Conservation (phyloP, 2,888 invertebrate species). For the Cotesia congregata region DNA sequence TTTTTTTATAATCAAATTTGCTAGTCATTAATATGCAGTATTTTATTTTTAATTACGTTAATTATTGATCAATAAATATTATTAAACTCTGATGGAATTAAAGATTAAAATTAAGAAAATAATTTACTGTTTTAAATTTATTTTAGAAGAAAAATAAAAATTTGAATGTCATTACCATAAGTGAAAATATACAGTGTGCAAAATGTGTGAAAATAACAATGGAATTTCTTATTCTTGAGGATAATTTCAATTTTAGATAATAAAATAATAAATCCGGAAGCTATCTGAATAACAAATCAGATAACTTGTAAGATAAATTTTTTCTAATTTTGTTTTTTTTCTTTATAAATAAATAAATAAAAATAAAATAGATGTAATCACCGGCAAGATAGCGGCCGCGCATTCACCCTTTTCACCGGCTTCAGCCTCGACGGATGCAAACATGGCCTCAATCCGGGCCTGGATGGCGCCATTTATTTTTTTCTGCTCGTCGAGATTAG, state of each 20-base stretch:
- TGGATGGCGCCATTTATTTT: conserved; percentile 82
- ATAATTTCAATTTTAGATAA: not conserved
- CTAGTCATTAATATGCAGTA: not conserved
- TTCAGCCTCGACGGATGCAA: conserved; percentile 71
- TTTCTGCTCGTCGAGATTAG: conserved; percentile 66
- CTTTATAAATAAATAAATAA: not conserved
- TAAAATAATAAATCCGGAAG: not conserved
- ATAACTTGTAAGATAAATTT: not conserved
- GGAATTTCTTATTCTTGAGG: not conserved
- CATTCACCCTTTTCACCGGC: conserved; percentile 64
- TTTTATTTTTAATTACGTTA: too few relatives aligned
- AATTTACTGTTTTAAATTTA: not conserved
- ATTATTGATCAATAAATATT: too few relatives aligned
- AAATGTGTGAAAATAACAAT: conserved; percentile 21
- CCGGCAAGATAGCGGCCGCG: conserved; percentile 65
- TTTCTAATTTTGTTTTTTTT: not conserved
- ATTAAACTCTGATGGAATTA: not conserved
- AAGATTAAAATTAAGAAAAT: not conserved
- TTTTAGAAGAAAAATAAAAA: conserved; percentile 22
- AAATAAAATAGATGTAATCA: conserved; percentile 42
- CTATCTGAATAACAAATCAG: not conserved
- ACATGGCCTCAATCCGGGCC: conserved; percentile 89
- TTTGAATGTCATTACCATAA: conserved; percentile 53
- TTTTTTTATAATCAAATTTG: not conserved
- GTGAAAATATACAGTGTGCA: conserved; percentile 53